Conservation (phyloP, 2,113 vertebrate species). For the Bos indicus region DNA sequence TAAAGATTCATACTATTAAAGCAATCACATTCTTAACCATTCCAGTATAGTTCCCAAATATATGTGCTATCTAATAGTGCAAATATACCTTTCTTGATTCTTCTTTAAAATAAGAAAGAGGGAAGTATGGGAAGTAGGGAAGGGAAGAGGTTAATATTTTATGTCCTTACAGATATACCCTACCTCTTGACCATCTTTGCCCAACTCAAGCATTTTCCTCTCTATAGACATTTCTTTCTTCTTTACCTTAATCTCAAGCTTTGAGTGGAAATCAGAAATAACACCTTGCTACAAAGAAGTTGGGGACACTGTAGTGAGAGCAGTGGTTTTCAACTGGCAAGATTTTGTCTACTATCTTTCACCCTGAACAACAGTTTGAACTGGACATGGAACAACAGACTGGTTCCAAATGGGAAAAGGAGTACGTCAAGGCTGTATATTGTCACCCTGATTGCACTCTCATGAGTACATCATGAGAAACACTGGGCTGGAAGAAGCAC, state of each 20-base stretch:
- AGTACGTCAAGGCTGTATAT: too few species aligned
- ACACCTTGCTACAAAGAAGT: background rate
- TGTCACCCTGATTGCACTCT: too few species aligned
- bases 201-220: background rate
- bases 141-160: background rate
- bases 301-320: background rate
- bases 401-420: too few species aligned
- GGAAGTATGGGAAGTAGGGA: background rate
- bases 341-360: background rate
- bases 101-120: background rate
- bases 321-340: background rate
- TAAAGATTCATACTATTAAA: background rate
- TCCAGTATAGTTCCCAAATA: background rate
- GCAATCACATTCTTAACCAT: background rate
- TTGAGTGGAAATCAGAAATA: background rate
- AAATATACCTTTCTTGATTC: background rate
- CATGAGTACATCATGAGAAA: too few species aligned
- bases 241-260: background rate
- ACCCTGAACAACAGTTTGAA: background rate
- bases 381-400: too few species aligned
- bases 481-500: too few species aligned
- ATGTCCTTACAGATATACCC: background rate
- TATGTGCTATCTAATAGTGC: background rate
- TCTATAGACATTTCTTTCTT: background rate
- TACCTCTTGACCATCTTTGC: background rate